phyloP scores from a whole-genome alignment of 2,113 vertebrate genomes.

The Poecilia latipinna region DNA sequence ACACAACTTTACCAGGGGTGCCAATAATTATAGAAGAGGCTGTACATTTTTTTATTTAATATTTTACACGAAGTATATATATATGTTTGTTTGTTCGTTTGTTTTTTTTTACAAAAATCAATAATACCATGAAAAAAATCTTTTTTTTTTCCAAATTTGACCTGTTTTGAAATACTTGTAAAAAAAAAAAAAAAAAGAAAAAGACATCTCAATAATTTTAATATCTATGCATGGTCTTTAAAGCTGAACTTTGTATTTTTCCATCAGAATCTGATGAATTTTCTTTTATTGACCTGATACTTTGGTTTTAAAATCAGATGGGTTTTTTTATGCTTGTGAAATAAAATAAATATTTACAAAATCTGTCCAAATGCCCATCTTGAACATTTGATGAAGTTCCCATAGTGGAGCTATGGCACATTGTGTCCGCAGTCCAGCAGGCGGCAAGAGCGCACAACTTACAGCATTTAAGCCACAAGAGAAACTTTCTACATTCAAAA shows the following conservation, averaged over 20 bases:
- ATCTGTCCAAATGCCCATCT: not conserved
- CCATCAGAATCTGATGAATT: no score
- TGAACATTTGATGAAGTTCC: slow-evolving; percentile 20
- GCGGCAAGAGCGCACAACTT: slow-evolving; percentile 26
- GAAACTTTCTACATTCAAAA: slow-evolving; percentile 64
- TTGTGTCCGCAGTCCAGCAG: slow-evolving; percentile 35
- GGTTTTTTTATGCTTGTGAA: not conserved
- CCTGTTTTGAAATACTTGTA: not conserved
- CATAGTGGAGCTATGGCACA: slow-evolving; percentile 59
- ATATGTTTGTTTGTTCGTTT: no score
- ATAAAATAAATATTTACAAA: not conserved
- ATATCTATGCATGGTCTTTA: no score
- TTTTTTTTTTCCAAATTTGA: not conserved
- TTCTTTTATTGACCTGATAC: not conserved
- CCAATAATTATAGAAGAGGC: not conserved
- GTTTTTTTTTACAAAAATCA: not conserved
- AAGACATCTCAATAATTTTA: no score
- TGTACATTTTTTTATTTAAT: not conserved
- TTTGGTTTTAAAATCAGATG: not conserved
- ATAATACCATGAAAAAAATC: not conserved
- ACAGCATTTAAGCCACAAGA: slow-evolving; percentile 28
- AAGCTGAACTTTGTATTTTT: no score
- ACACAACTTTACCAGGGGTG: not conserved
- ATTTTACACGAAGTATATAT: not conserved
- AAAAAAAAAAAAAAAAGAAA: no score